Evolutionary conservation across 2,797 vertebrate genomes (phyloP).

Genomic region (Spinus olivaceus): DNA sequence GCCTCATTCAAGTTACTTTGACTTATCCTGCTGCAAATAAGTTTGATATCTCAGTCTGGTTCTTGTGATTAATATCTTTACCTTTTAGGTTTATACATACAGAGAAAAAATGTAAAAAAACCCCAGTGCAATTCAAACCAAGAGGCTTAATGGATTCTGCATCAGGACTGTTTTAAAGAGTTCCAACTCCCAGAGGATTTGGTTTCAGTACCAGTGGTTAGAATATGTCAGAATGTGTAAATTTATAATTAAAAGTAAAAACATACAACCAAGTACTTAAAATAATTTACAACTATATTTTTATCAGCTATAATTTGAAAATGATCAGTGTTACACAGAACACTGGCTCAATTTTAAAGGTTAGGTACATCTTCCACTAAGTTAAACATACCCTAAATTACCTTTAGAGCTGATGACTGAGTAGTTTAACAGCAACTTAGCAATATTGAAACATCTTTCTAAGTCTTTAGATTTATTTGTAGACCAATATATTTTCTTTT

Average conservation of each 20-base stretch:
- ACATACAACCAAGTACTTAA: neutral
- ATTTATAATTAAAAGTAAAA: neutral
- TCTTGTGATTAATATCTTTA: neutral
- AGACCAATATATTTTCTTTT: neutral
- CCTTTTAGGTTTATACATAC: neutral
- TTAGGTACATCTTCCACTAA: neutral
- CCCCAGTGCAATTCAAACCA: neutral
- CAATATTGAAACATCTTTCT: neutral
- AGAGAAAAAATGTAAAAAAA: neutral
- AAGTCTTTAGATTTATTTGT: neutral
- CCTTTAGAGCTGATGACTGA: neutral
- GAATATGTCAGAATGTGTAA: neutral
- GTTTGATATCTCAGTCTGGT: neutral
- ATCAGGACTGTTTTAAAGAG: neutral
- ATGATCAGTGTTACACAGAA: neutral
- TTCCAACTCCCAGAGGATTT: neutral
- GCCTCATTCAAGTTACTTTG: neutral
- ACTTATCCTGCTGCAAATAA: neutral
- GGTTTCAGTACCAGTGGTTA: neutral
- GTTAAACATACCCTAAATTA: neutral
- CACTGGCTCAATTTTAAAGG: neutral
- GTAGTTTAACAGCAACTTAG: neutral
- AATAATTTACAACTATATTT: neutral
- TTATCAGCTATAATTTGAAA: conserved; percentile 14
- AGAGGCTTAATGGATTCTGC: neutral